Conservation (phyloP, 2,888 invertebrate genomes). For the Drosophila pseudotakahashii region DNA sequence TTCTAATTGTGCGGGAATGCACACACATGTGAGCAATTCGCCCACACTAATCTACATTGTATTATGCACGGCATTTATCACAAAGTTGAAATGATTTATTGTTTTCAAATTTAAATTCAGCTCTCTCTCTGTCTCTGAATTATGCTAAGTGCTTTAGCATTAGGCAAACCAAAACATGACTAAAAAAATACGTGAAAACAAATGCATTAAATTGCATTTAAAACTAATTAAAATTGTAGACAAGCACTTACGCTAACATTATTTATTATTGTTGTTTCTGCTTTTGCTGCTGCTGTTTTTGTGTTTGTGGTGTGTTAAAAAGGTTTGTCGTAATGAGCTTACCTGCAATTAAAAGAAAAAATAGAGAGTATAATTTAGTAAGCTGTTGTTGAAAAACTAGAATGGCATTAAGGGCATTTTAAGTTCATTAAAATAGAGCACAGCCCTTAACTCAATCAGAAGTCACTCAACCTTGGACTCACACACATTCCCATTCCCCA, state of each 20-base stretch:
- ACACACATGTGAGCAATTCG: slow-evolving; percentile 35
- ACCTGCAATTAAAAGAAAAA: slow-evolving; percentile 77
- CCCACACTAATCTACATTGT: slow-evolving; percentile 34
- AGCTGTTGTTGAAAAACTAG: slow-evolving; percentile 6
- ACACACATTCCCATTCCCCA: slow-evolving; percentile 4
- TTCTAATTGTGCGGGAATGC: slow-evolving; percentile 70
- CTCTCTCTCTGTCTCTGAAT: slow-evolving; percentile 35
- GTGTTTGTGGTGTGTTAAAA: slow-evolving; percentile 43
- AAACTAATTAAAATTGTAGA: slow-evolving; percentile 75
- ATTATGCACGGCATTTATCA: slow-evolving; percentile 52
- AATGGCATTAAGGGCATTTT: neutral
- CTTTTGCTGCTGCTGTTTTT: slow-evolving; percentile 23
- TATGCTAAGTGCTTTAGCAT: slow-evolving; percentile 58
- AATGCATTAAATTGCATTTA: slow-evolving; percentile 62
- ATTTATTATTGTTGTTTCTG: slow-evolving; percentile 36
- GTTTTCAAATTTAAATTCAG: slow-evolving; percentile 61
- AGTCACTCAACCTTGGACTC: slow-evolving; percentile 24
- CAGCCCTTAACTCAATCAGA: slow-evolving; percentile 13
- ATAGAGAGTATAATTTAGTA: slow-evolving; percentile 31
- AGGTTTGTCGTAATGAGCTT: slow-evolving; percentile 60
- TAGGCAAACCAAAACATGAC: slow-evolving; percentile 43
- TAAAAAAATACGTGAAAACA: neutral
- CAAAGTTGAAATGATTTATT: slow-evolving; percentile 62
- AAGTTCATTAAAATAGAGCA: slow-evolving; percentile 8
- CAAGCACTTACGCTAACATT: slow-evolving; percentile 68